Evolutionary conservation across 1,140 invertebrate genomes (phyloP), one percentile per base, ranked within the genome.

Genomic region (Pissodes strobi): DNA sequence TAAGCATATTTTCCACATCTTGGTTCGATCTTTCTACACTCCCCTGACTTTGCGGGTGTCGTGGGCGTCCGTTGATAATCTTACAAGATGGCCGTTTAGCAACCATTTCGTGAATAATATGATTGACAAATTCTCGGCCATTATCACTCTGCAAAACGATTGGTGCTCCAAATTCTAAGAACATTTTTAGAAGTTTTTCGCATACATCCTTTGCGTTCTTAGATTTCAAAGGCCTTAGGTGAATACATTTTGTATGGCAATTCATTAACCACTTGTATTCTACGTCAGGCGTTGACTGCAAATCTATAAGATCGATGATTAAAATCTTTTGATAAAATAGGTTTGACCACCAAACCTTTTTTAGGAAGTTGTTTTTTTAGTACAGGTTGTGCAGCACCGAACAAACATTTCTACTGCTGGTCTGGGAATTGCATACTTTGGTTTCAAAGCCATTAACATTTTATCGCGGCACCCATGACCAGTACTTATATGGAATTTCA

Each of bases 211-310:
- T 67, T 12, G 72, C 77, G 23, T 63, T 37, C 67, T 81, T 81
- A 19, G 66, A 66, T 69, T 64, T 76, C 8, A 82, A 51, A 21
- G 77, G 70, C 21, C 73, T 66, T 5, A 81, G 66, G 61, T 73
- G 60, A 51, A 73, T 66, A 70, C 79, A 80, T 70, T 80, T 82
- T n/a, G 77, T 81, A 10, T 74, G 68, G 65, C 80, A 74, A n/a
- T n/a, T n/a, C n/a, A n/a, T n/a, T n/a, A 80, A 55, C 53, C 68
- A 79, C 45, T 72, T 72, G 48, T 48, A 77, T 5, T 75, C 62
- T 18, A 67, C 70, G 70, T 78, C 74, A 25, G 72, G 62, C 30
- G 63, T 64, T 38, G 69, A 69, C 58, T 77, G 75, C 41, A 69
- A 41, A 41, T 75, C 69, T 8, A 74, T 74, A 12, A 75, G 48